phyloP scores from a whole-genome alignment of 2,888 invertebrate species.

The Scaptodrosophila latifasciaeformis region DNA sequence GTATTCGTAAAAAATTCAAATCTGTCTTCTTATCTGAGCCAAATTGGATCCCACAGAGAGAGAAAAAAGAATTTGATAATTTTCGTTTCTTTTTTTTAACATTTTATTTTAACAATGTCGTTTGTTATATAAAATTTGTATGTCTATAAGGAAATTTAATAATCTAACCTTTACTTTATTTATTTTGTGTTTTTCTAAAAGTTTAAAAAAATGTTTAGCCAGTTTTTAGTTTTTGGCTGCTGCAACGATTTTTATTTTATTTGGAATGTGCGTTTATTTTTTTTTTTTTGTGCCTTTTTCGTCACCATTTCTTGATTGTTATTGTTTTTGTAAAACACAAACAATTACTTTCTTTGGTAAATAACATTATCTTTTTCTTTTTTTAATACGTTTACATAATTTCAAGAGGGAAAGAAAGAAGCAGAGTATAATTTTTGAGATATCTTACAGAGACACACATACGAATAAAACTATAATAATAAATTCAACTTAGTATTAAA shows the following conservation, averaged over 20 bases:
- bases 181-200: constrained; percentile 47
- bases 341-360: constrained; percentile 43
- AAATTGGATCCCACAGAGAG: background rate
- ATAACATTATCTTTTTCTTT: constrained; percentile 42
- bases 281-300: constrained; percentile 19
- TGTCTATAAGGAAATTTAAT: constrained; percentile 62
- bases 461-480: constrained; percentile 19
- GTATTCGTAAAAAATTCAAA: too few species aligned
- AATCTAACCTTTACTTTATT: constrained; percentile 43
- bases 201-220: constrained; percentile 35
- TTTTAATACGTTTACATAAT: constrained; percentile 32
- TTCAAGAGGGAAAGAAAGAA: constrained; percentile 9
- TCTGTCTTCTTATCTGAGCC: background rate
- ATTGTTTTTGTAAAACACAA: constrained; percentile 4
- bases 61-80: background rate
- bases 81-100: constrained; percentile 34
- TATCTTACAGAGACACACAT: constrained; percentile 34
- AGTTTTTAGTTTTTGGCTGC: constrained; percentile 11
- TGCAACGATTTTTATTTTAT: constrained; percentile 18
- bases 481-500: constrained; percentile 45
- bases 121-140: constrained; percentile 55
- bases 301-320: constrained; percentile 11
- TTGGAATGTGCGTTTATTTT: constrained; percentile 51
- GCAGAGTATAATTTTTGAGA: constrained; percentile 15
- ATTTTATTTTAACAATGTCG: constrained; percentile 58